Base-by-base conservation (phyloP, 2,888 invertebrate genomes). In the Himalopsyche anomala region DNA sequence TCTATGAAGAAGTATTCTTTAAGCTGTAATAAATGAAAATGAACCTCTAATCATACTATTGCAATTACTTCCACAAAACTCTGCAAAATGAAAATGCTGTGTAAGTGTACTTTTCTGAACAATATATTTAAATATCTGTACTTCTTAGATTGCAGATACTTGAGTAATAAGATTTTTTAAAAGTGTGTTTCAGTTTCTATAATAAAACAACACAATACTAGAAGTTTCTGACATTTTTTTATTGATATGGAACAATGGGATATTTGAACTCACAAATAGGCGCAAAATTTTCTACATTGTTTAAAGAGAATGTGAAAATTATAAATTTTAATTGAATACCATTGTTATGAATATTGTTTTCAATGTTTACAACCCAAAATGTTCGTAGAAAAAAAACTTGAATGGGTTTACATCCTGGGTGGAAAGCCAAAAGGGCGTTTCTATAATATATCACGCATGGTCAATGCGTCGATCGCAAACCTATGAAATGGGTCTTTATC, bases 281-380 rank as follows among this genome's bases (percentile, higher is more conserved):
- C 82, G 85, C 82, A 85, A 85, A 85, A 62, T 51, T 42, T n/a
- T 85, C 79, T 82, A 81, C 82, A 82, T 82, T 85, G 85, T 82
- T 82, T 74, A n/a, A 38, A 74, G 38, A 38, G 38, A 74, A 74
- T 38, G 36, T 36, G 15, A 38, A 36, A 8, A 19, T 38, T 11
- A 36, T 74, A 74, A 36, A 0, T 36, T 74, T 74, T 74, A 74
- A 74, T 74, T 74, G 74, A 38, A 9, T 38, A 74, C 12, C 74
- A 74, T 74, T 74, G 4, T 15, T 15, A 74, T 28, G 6, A 36
- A 12, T 12, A 38, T 36, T 15, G 12, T 51, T 51, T 5, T 51
- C 3, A 15, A 51, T 51, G 45, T 51, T 51, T 51, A 51, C 51
- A 51, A 15, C 51, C 51, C 4, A 2, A 51, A 51, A 51, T 12